Conservation (phyloP, 2,888 invertebrate species). For the Agrochola macilenta region DNA sequence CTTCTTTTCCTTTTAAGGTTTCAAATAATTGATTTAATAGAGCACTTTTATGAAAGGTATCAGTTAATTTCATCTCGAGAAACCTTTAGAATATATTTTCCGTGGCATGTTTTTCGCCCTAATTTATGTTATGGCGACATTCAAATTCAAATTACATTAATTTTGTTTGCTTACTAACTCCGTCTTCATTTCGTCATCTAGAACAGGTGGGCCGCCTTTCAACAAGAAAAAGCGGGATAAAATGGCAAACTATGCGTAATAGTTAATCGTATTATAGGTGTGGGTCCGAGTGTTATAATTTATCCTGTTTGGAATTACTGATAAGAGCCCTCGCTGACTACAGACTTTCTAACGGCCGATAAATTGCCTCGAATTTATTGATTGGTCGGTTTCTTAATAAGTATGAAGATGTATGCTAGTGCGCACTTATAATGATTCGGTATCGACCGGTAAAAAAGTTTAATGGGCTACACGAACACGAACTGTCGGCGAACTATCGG, state of each 20-base stretch:
- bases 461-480: no score
- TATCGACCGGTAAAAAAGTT: no score
- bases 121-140: constrained; percentile 50
- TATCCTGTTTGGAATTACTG: neutral
- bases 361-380: no score
- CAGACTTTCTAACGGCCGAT: no score
- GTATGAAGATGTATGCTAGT: no score
- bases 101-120: constrained; percentile 22
- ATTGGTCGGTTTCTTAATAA: no score
- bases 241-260: neutral
- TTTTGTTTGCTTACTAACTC: constrained; percentile 50
- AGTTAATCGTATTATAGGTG: neutral
- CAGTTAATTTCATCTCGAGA: constrained; percentile 27
- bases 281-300: neutral
- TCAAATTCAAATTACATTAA: constrained; percentile 61
- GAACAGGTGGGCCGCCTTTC: constrained; percentile 19
- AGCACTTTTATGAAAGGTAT: constrained; percentile 32
- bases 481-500: no score
- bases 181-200: constrained; percentile 50
- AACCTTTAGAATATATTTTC: constrained; percentile 34
- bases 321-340: no score
- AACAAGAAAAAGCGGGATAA: constrained; percentile 19
- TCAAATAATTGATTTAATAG: constrained; percentile 42
- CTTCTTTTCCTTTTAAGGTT: constrained; percentile 26
- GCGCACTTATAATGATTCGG: no score